Base-by-base conservation (phyloP, 2,113 vertebrate species). In the Equus quagga region DNA sequence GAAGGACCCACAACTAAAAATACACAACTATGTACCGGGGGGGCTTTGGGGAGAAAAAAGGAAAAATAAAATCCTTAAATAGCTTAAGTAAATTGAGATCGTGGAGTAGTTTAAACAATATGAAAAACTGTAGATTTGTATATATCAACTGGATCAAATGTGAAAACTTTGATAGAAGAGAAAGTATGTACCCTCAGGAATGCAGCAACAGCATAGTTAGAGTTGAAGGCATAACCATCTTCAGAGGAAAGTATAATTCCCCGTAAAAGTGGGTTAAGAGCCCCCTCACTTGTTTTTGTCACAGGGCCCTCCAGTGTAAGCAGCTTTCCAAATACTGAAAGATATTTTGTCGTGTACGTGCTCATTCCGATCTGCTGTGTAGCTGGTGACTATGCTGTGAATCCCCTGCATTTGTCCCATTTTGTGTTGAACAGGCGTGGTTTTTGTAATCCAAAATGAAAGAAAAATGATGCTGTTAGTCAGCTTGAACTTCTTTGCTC, bases 391-490 rank as follows among this genome's bases (percentile, higher is more conserved):
- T 67, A 28, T 84, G 78, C 91, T 87, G 31, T 85, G 88, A 95
- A 58, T 91, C 58, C 8, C 78, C 90, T 87, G 56, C 36, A 31
- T 72, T 88, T 90, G 70, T 78, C 26, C 18, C 31, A 36, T 70
- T 10, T 1, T 87, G 51, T 72, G 11, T 73, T 73, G 46, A 95
- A 56, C 69, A 91, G 81, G 8, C n/a, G 62, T 44, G 19, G 24
- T 46, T 82, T 98, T 73, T 83, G 28, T 62, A 72, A 78, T 69
- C 44, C 58, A 54, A 73, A 96, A 95, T 88, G 56, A 79, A 89
- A 96, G 88, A 88, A 94, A 95, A 97, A 85, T 60, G 76, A 51
- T 70, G 72, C 46, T 36, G 36, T 97, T 88, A 76, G 81, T 95
- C 90, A 76, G 4, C 17, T 70, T 92, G 44, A 94, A 79, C 72